Conservation (phyloP, 2,888 invertebrate genomes). For the Nymphalis urticae region DNA sequence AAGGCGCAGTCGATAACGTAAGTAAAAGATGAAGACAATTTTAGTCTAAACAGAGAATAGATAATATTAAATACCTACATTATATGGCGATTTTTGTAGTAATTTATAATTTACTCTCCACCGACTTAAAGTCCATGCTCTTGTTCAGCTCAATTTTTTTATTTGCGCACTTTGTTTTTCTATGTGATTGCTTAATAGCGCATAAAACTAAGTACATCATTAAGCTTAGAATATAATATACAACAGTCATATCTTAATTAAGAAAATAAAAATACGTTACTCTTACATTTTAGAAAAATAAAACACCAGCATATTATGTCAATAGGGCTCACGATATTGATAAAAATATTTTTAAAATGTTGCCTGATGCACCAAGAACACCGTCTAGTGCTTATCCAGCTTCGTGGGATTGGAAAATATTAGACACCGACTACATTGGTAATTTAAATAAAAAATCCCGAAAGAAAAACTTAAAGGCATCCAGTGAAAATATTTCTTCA, state of each 20-base stretch:
- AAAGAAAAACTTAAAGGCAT: slow-evolving; percentile 66
- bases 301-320: slow-evolving; percentile 89
- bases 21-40: slow-evolving; percentile 50
- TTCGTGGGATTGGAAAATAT: slow-evolving; percentile 87
- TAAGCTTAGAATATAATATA: too few relatives aligned
- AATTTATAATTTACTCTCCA: too few relatives aligned
- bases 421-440: slow-evolving; percentile 76
- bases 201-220: too few relatives aligned
- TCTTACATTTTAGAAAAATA: slow-evolving; percentile 85
- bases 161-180: too few relatives aligned
- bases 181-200: too few relatives aligned
- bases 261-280: too few relatives aligned
- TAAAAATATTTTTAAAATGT: slow-evolving; percentile 83
- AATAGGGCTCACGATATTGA: slow-evolving; percentile 90
- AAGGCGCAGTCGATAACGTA: slow-evolving; percentile 91
- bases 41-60: not conserved
- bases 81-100: too few relatives aligned
- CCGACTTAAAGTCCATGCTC: too few relatives aligned
- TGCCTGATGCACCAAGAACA: slow-evolving; percentile 92
- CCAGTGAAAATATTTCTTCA: slow-evolving; percentile 74
- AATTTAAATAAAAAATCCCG: slow-evolving; percentile 70
- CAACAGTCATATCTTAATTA: too few relatives aligned
- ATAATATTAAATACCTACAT: too few relatives aligned
- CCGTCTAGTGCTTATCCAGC: slow-evolving; percentile 86
- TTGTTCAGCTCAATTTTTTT: too few relatives aligned